Evolutionary conservation across 2,797 vertebrate genomes (phyloP).

Genomic region (Sphenodon punctatus): DNA sequence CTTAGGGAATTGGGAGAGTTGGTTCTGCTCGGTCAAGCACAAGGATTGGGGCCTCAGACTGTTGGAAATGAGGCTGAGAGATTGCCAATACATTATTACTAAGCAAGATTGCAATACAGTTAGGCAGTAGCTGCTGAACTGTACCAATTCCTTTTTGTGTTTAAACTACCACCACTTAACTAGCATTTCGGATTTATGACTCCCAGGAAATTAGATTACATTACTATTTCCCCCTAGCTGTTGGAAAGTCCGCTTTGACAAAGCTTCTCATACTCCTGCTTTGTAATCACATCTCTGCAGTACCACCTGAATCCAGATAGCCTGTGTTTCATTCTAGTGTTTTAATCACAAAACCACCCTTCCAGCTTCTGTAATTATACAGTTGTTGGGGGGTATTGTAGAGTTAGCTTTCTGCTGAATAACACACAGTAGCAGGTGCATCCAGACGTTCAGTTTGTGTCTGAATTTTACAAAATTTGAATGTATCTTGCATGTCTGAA

Average conservation of each 20-base stretch:
- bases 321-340: neutral
- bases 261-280: neutral
- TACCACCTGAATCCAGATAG: neutral
- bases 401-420: too few species aligned
- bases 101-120: conserved; percentile 33
- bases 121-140: conserved; percentile 44
- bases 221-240: conserved; percentile 3
- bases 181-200: conserved; percentile 13
- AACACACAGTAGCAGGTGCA: too few species aligned
- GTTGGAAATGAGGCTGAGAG: conserved; percentile 13
- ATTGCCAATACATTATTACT: conserved; percentile 47
- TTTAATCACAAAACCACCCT: neutral
- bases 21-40: conserved; percentile 10
- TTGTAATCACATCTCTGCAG: neutral
- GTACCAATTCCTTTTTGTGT: conserved; percentile 44
- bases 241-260: neutral
- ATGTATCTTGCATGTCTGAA: too few species aligned
- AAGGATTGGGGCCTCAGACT: conserved; percentile 31
- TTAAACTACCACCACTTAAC: conserved; percentile 55
- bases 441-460: too few species aligned
- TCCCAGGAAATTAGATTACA: conserved; percentile 41
- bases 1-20: conserved; percentile 2
- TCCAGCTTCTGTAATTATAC: neutral
- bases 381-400: too few species aligned
- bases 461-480: too few species aligned